phyloP scores from a whole-genome alignment of 2,888 invertebrate species.

The Polietes domitor region DNA sequence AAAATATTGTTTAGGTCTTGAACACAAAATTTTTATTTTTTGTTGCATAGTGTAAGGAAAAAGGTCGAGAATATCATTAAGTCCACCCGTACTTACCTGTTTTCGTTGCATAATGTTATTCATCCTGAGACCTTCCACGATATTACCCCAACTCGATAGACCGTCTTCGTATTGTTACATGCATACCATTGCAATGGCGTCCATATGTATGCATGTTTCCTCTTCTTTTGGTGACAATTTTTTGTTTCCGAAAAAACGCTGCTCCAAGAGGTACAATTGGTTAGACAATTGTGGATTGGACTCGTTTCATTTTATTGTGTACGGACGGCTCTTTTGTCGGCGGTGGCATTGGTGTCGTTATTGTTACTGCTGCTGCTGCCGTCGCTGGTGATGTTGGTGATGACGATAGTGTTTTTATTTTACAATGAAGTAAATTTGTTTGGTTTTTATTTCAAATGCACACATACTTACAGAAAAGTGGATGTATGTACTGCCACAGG shows the following conservation, averaged over 20 bases:
- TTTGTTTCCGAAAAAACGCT: not conserved
- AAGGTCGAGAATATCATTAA: too few relatives aligned
- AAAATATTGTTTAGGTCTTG: too few relatives aligned
- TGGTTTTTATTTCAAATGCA: slow-evolving; percentile 33
- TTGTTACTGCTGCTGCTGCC: slow-evolving; percentile 27
- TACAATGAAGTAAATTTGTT: slow-evolving; percentile 50
- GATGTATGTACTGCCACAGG: too few relatives aligned
- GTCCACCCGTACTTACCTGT: too few relatives aligned
- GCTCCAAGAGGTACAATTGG: slow-evolving; percentile 46
- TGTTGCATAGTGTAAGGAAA: too few relatives aligned
- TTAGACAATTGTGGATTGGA: slow-evolving; percentile 59
- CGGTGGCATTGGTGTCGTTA: slow-evolving; percentile 42
- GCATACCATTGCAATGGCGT: not conserved
- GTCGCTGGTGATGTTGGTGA: slow-evolving; percentile 32
- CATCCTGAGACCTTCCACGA: too few relatives aligned
- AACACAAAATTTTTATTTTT: too few relatives aligned
- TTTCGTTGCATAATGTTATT: too few relatives aligned
- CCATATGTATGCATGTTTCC: not conserved
- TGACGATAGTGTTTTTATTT: slow-evolving; percentile 21
- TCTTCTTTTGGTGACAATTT: not conserved
- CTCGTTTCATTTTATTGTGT: slow-evolving; percentile 34
- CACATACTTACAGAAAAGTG: not conserved
- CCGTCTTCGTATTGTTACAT: not conserved
- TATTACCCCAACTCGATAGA: not conserved
- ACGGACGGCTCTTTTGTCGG: slow-evolving; percentile 19